Evolutionary conservation across 2,113 vertebrate species (phyloP).

Genomic region (Phaethornis superciliosus): DNA sequence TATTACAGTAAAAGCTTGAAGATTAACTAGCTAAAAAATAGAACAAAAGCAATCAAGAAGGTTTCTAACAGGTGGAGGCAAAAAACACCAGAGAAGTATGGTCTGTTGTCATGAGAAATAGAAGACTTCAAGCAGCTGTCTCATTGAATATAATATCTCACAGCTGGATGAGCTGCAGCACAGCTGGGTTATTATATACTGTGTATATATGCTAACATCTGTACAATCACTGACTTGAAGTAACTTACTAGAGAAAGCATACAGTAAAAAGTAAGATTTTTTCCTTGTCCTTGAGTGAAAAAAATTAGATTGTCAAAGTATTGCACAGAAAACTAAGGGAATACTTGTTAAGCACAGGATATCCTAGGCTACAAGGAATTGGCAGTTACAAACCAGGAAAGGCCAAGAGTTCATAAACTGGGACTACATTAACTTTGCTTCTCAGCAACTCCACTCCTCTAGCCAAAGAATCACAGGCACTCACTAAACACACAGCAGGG

Average conservation of each 20-base stretch:
- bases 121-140: conserved; percentile 10
- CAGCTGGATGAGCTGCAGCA: conserved; percentile 6
- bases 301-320: neutral
- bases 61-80: conserved; percentile 27
- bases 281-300: neutral
- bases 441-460: neutral
- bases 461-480: neutral
- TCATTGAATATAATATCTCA: neutral
- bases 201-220: neutral
- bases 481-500: neutral
- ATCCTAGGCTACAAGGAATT: neutral
- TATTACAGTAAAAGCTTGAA: neutral
- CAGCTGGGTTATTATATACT: conserved; percentile 34
- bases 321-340: neutral
- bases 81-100: neutral
- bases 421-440: neutral
- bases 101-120: neutral
- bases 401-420: neutral
- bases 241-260: neutral
- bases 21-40: neutral
- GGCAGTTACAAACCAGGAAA: neutral
- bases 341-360: neutral
- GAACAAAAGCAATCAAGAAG: neutral
- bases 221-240: neutral
- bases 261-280: neutral